Percentiles rank a stretch among this genome's conserved stretches.
Conservation (phyloP, 2,888 invertebrate species). For the Lepidocyrtoides sp. region DNA sequence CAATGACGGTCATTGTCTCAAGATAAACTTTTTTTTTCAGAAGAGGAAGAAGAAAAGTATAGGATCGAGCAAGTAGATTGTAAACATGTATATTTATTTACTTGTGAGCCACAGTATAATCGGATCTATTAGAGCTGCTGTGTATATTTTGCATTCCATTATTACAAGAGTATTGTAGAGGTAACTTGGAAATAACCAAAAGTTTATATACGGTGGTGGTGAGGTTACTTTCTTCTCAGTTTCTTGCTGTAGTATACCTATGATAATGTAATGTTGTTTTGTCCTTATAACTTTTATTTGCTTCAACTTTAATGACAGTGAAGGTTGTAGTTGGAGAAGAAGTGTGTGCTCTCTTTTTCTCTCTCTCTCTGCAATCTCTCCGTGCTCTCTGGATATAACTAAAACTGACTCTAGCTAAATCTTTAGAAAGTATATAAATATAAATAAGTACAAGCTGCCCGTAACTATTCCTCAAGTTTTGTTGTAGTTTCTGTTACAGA, state of each 20-base stretch:
- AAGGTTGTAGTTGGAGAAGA: slow-evolving; percentile 25
- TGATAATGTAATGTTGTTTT: neutral
- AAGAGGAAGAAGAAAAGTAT: neutral
- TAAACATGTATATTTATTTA: too few relatives aligned
- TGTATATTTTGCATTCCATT: neutral
- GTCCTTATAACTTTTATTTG: slow-evolving; percentile 39
- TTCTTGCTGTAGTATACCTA: too few relatives aligned
- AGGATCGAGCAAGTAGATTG: too few relatives aligned
- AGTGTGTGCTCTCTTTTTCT: neutral
- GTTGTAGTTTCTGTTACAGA: slow-evolving; percentile 22
- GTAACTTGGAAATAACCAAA: neutral
- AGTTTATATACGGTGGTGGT: too few relatives aligned
- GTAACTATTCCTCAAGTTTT: neutral
- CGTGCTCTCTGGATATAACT: neutral
- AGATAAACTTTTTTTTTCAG: neutral
- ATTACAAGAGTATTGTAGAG: neutral
- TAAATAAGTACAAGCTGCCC: neutral
- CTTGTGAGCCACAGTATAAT: neutral
- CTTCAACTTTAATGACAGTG: slow-evolving; percentile 48
- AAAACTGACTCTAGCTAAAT: neutral
- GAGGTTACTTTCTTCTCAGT: too few relatives aligned
- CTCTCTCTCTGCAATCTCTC: neutral
- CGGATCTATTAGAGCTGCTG: neutral
- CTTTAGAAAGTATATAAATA: neutral
- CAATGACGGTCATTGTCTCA: slow-evolving; percentile 40